Evolutionary conservation across 2,888 invertebrate species (phyloP).

Genomic region (Petrolisthes cinctipes): DNA sequence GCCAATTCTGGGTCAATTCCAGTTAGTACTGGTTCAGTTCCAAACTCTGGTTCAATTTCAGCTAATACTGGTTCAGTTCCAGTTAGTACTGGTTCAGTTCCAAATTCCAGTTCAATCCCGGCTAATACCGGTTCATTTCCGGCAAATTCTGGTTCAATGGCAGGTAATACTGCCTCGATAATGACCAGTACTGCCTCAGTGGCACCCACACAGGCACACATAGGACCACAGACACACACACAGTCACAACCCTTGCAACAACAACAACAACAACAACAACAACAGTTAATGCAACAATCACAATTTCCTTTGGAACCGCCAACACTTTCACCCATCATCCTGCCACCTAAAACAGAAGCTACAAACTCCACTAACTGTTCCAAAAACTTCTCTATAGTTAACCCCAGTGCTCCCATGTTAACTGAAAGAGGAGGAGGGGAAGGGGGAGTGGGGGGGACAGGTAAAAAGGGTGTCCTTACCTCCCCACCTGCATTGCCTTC

Average conservation of each 20-base stretch:
- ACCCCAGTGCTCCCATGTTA: neutral
- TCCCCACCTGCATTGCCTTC: too few relatives aligned
- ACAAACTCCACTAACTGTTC: neutral
- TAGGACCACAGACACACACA: conserved; percentile 16
- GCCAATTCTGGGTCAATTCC: too few relatives aligned
- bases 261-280: conserved; percentile 35
- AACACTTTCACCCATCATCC: conserved; percentile 23
- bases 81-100: conserved; percentile 7
- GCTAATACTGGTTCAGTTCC: conserved; percentile 17
- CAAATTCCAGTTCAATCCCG: too few relatives aligned
- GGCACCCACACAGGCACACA: neutral
- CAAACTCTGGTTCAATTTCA: too few relatives aligned
- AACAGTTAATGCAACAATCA: conserved; percentile 37
- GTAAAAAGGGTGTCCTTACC: too few relatives aligned
- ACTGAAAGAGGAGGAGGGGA: neutral
- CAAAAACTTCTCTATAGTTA: neutral
- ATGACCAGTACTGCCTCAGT: neutral
- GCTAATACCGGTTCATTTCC: too few relatives aligned
- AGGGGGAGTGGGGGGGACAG: too few relatives aligned
- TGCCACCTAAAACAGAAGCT: conserved; percentile 18
- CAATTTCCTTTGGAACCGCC: conserved; percentile 35
- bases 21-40: conserved; percentile 7
- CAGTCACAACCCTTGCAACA: conserved; percentile 36
- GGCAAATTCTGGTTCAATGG: too few relatives aligned
- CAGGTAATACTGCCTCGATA: neutral